Base-by-base conservation (phyloP, 2,113 vertebrate species). In the Proteles cristata region DNA sequence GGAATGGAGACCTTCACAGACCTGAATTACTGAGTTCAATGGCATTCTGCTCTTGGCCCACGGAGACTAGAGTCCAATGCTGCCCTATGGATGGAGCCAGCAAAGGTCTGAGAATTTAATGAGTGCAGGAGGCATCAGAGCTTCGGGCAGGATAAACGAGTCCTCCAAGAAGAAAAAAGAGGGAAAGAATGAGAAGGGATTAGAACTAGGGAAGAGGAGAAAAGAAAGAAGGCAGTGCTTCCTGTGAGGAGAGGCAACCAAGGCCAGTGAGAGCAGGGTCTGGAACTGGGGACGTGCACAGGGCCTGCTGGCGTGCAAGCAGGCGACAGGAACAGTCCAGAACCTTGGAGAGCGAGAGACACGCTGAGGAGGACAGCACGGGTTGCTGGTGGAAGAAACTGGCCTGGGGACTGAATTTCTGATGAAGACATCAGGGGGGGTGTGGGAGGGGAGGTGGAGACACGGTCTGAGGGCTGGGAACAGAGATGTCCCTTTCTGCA, bases 231-330 rank as follows among this genome's bases (percentile, higher is more conserved):
- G 28, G 39, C 5, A 5, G 9, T 11, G 33, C 2, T 50, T 35
- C 14, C 69, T 8, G 8, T 2, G 31, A n/a, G 45, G 6, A 55
- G 39, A 69, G 0, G 33, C 0, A 1, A 16, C 86, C 21, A 1
- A 35, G 7, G 43, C 73, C 73, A 28, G 11, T 7, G 25, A 43
- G 39, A 45, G 35, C 21, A 43, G 71, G 23, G 23, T 35, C 35
- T 43, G 35, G 35, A 25, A 21, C 35, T 35, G 69, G 21, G 35
- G 21, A 11, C 4, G 53, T 0, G 14, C 11, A 7, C 5, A 0
- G 2, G 2, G 43, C 28, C 45, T 25, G 61, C 58, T 2, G 71
- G 53, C 1, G 0, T 7, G 23, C 21, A 39, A 63, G 74, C 77
- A 33, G 73, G 58, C 0, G 28, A 39, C 11, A 10, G 39, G 6